Conservation (phyloP, 2,888 invertebrate species). For the Drosophila pullipes region DNA sequence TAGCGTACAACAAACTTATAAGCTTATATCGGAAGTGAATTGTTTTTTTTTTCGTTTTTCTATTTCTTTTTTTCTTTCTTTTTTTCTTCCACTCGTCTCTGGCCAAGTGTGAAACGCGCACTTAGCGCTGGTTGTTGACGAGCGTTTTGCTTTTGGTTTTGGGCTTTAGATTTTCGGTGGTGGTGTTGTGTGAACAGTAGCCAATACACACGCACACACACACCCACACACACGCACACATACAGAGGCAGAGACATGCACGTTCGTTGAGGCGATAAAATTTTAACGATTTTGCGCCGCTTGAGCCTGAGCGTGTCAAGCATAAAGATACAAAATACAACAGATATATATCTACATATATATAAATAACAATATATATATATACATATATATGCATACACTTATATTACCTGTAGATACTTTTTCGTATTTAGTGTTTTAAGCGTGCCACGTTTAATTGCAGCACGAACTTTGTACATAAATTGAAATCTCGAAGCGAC, state of each 20-base stretch:
- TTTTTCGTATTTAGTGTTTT: conserved; percentile 64
- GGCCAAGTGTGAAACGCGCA: conserved; percentile 61
- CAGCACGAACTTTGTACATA: conserved; percentile 80
- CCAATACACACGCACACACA: conserved; percentile 30
- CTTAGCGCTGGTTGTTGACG: conserved; percentile 53
- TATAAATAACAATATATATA: conserved; percentile 33
- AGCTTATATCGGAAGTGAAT: conserved; percentile 47
- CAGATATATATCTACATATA: conserved; percentile 27
- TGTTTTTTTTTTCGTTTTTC: conserved; percentile 3
- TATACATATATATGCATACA: conserved; percentile 25
- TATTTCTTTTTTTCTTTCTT: neutral
- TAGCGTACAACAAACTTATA: conserved; percentile 28
- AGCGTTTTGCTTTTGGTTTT: conserved; percentile 38
- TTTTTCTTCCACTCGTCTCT: conserved; percentile 11
- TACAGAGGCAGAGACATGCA: conserved; percentile 32
- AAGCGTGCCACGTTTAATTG: conserved; percentile 73
- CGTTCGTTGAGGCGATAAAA: conserved; percentile 74
- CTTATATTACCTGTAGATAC: conserved; percentile 51
- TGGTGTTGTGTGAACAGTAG: conserved; percentile 54
- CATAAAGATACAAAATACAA: conserved; percentile 74
- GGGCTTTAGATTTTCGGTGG: conserved; percentile 29
- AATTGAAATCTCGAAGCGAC: conserved; percentile 69
- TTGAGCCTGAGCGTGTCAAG: conserved; percentile 77
- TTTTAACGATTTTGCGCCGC: conserved; percentile 80
- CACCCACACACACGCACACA: conserved; percentile 10